Conservation (phyloP, 2,797 vertebrate species). For the Molossus molossus region DNA sequence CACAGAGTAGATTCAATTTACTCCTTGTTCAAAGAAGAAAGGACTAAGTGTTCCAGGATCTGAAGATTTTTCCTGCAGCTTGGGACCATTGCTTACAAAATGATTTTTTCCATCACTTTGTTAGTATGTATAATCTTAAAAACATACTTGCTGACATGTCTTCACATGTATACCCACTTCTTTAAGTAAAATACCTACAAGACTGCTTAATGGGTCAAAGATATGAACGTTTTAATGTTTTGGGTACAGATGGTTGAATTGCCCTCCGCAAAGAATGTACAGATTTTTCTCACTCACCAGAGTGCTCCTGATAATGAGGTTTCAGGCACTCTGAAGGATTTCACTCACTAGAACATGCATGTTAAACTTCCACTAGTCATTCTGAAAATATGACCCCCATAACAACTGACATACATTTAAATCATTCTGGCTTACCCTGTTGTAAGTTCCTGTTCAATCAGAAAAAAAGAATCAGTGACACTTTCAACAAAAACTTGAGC, state of each 20-base stretch:
- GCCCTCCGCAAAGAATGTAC: not conserved
- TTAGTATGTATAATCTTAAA: not conserved
- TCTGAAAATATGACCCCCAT: conserved; percentile 2
- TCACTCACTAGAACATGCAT: not conserved
- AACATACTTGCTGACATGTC: not conserved
- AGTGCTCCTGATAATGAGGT: not conserved
- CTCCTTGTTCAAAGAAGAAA: not conserved
- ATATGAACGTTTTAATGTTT: not conserved
- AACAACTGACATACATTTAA: conserved; percentile 61
- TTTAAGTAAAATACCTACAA: not conserved
- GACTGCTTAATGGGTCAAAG: not conserved
- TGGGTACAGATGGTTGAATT: not conserved
- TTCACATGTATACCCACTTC: not conserved
- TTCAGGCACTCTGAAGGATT: not conserved
- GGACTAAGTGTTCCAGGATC: not conserved
- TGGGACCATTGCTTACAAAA: not conserved
- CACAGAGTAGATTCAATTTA: not conserved
- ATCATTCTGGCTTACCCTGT: conserved; percentile 15
- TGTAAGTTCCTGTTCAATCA: conserved; percentile 25
- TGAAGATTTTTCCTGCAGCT: not conserved
- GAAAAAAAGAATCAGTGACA: conserved; percentile 41
- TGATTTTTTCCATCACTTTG: not conserved
- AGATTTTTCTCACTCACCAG: not conserved
- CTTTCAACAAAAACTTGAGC: conserved; percentile 2
- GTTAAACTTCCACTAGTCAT: conserved; percentile 33